These are phyloP conservation scores for Rhabdophis nuchalis DNA, from an alignment of 2,797 vertebrate species.

Conservation along the genomic window DNA sequence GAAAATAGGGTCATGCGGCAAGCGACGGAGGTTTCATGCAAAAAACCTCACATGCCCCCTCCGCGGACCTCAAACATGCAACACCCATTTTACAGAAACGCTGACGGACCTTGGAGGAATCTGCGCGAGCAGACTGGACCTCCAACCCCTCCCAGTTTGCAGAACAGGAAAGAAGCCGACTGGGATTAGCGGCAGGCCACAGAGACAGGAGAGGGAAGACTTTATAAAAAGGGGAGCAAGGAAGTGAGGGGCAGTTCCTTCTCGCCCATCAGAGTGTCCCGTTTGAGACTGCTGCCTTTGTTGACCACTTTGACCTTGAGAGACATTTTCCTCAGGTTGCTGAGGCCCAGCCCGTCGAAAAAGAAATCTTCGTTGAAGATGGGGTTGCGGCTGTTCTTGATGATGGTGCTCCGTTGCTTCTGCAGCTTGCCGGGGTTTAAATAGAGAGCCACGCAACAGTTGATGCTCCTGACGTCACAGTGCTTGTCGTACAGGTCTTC, in stretches of 20 bases:
- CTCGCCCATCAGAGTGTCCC: constrained; percentile 89
- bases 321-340: constrained; percentile 83
- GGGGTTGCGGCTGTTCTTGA: constrained; percentile 94
- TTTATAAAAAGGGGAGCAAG: constrained; percentile 74
- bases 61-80: not conserved
- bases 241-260: constrained; percentile 84
- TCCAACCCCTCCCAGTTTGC: not conserved
- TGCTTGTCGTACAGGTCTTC: constrained; percentile 88
- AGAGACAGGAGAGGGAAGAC: not conserved
- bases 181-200: not conserved
- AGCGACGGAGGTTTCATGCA: not conserved
- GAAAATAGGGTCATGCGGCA: not conserved
- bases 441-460: constrained; percentile 92
- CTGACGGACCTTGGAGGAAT: not conserved
- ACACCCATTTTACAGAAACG: not conserved
- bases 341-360: constrained; percentile 85
- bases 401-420: constrained; percentile 95
- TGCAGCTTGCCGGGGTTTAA: constrained; percentile 94
- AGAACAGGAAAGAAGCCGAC: not conserved
- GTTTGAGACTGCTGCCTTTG: constrained; percentile 93
- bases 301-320: constrained; percentile 98
- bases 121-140: not conserved
- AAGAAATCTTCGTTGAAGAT: constrained; percentile 98
- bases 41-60: not conserved
- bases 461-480: constrained; percentile 85